These are phyloP conservation scores for Thinocorus orbignyianus DNA, from an alignment of 2,113 vertebrate species.

Conservation along the genomic window DNA sequence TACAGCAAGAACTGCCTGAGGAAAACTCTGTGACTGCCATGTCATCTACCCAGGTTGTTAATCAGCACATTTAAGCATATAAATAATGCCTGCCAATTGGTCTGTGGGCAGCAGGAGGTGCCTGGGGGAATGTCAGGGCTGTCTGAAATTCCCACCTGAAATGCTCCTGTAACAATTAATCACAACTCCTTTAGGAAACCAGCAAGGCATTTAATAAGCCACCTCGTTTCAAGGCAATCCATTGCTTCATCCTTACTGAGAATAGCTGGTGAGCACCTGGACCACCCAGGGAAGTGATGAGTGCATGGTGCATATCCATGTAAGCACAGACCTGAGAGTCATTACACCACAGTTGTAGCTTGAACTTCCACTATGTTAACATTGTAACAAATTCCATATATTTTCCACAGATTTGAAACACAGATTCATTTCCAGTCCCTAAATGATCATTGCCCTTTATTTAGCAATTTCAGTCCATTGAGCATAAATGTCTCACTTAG, in stretches of 20 bases:
- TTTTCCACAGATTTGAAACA: neutral
- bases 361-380: neutral
- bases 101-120: neutral
- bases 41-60: neutral
- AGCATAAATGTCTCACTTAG: neutral
- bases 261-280: neutral
- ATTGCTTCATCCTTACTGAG: neutral
- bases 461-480: neutral
- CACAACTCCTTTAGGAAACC: neutral
- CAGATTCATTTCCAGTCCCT: neutral
- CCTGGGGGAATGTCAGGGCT: neutral
- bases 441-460: neutral
- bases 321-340: neutral
- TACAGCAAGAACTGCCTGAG: neutral
- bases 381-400: neutral
- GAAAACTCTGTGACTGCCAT: neutral
- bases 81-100: neutral
- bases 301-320: accelerated
- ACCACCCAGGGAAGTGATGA: neutral
- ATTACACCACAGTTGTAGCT: neutral
- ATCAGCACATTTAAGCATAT: neutral
- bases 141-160: neutral
- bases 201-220: neutral
- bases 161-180: neutral
- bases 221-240: neutral